Evolutionary conservation across 2,113 vertebrate species (phyloP).

Genomic region (Asarcornis scutulata): DNA sequence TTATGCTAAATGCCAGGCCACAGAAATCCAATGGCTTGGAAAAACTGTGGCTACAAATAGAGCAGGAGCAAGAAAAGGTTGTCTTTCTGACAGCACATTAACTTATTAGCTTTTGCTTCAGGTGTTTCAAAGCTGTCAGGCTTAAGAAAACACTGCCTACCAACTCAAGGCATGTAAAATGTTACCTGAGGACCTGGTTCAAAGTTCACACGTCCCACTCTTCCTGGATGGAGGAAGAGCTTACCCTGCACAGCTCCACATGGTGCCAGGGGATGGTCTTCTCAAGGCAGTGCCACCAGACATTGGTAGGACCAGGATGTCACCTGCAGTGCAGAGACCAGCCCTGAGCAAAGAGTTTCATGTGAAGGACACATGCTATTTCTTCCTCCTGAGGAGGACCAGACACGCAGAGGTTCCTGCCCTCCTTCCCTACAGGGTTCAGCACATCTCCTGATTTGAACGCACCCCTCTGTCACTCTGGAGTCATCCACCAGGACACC

Average conservation of each 20-base stretch:
- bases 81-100: neutral
- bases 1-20: neutral
- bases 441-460: neutral
- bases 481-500: neutral
- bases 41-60: neutral
- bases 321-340: neutral
- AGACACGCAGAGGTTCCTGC: fast-evolving
- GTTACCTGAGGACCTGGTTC: neutral
- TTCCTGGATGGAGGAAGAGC: neutral
- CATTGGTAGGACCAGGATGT: neutral
- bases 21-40: neutral
- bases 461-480: neutral
- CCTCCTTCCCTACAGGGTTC: neutral
- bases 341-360: neutral
- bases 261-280: neutral
- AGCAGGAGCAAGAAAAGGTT: neutral
- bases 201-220: neutral
- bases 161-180: neutral
- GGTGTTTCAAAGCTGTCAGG: fast-evolving
- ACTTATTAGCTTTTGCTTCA: neutral
- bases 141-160: neutral
- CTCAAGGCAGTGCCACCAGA: neutral
- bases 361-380: fast-evolving
- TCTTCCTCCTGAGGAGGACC: neutral
- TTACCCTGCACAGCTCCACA: fast-evolving